Base-by-base conservation (phyloP, 2,113 vertebrate genomes). In the Elephas maximus region DNA sequence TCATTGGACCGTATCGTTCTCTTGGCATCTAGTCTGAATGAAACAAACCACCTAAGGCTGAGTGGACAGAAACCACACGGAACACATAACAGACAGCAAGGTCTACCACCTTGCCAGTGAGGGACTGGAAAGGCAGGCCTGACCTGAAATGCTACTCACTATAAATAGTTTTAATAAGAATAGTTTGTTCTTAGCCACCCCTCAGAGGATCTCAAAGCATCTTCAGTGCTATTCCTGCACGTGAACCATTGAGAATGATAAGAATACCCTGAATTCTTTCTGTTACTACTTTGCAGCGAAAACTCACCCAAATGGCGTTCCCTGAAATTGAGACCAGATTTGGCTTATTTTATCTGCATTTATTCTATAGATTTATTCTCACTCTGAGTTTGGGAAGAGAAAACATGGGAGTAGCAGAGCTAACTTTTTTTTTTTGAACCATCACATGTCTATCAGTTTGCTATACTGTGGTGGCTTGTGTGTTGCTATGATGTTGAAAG, bases 91-190 rank as follows among this genome's bases (percentile, higher is more conserved):
- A 94, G 37, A 53, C 65, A 77, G 65, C 67, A 60, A 48, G 17
- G 63, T 74, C 69, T 23, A 69, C 24, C 30, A 14, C 37, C 20
- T 74, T 44, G 30, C 86, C 69, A 80, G 3, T 2, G 20, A 77
- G 71, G 48, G 73, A 83, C 84, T 57, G 26, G 73, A 78, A 95
- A 80, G 73, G 51, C 92, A 93, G 62, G 90, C 65, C 71, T 74
- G 74, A 65, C 48, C 71, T 15, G 37, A 94, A 76, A 12, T 53
- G 3, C 74, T 92, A 90, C 85, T 93, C 67, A 24, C 44, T 78
- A 51, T 48, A 91, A 85, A 82, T 44, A 90, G 33, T 65, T 87
- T 93, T 44, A 63, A 53, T 90, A 86, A 93, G 95, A 94, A 30
- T 84, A 5, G 45, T 3, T 92, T 82, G 78, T 24, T n/a, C 60